A percentile compares a stretch with the other conserved stretches of the same genome.
Conservation (phyloP, 2,888 invertebrate genomes). For the Lasius fuliginosus region DNA sequence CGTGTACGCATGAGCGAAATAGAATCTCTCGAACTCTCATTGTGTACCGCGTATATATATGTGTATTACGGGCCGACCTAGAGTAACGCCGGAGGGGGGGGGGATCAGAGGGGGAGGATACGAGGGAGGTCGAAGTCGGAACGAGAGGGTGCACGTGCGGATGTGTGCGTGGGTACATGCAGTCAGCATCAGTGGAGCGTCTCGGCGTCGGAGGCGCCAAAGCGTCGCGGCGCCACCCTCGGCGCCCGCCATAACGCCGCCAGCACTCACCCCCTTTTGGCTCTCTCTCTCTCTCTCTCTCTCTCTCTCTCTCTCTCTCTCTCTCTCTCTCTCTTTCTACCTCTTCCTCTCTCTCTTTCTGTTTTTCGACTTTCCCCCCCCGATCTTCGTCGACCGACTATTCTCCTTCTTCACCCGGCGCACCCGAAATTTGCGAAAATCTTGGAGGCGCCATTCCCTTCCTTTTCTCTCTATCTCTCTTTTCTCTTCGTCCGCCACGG, state of each 20-base stretch:
- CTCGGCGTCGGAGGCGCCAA: conserved; percentile 84
- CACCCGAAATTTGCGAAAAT: conserved; percentile 62
- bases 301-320: neutral
- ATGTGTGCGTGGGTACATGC: conserved; percentile 76
- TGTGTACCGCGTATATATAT: conserved; percentile 61
- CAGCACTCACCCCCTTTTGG: conserved; percentile 77
- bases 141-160: conserved; percentile 30
- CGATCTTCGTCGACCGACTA: conserved; percentile 59
- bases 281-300: conserved; percentile 45
- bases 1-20: conserved; percentile 54
- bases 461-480: neutral
- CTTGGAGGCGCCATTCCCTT: conserved; percentile 42
- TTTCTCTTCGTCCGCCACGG: conserved; percentile 8
- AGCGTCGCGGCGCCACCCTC: conserved; percentile 86
- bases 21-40: conserved; percentile 71
- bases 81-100: conserved; percentile 20
- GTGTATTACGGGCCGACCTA: conserved; percentile 51
- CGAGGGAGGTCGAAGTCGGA: conserved; percentile 49
- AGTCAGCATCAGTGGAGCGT: conserved; percentile 81
- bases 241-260: conserved; percentile 85
- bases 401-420: conserved; percentile 45
- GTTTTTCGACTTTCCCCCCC: conserved; percentile 38
- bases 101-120: conserved; percentile 12
- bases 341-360: conserved; percentile 53
- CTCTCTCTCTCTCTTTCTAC: neutral